A percentile compares a stretch with the other conserved stretches of the same genome.
Conservation (phyloP, 2,113 vertebrate species). For the Zootoca vivipara region DNA sequence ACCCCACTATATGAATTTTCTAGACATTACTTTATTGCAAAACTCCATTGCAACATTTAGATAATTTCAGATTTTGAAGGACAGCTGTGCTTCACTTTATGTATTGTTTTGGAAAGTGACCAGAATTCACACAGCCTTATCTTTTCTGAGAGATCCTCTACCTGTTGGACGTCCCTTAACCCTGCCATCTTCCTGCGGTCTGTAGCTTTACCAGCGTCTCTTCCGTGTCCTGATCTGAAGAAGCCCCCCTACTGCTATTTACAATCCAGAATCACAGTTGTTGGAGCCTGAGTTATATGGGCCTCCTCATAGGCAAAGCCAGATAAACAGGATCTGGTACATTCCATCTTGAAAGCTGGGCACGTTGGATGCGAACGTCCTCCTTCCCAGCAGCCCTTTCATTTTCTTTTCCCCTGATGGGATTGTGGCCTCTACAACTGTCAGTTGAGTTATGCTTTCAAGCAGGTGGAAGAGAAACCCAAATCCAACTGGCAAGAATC, state of each 20-base stretch:
- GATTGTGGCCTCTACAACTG: background rate
- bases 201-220: background rate
- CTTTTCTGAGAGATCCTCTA: background rate
- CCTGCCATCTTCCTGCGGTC: background rate
- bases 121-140: background rate
- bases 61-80: too few relatives aligned
- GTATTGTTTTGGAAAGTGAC: background rate
- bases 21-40: too few relatives aligned
- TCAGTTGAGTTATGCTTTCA: background rate
- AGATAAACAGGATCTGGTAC: background rate
- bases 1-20: too few relatives aligned
- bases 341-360: background rate
- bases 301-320: background rate
- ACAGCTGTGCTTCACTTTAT: too few relatives aligned
- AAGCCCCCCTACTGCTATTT: background rate
- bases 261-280: background rate
- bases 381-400: background rate
- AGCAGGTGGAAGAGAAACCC: constrained; percentile 6
- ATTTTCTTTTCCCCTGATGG: background rate
- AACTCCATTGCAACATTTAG: too few relatives aligned
- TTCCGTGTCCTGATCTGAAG: background rate
- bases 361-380: background rate
- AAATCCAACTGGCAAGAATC: background rate
- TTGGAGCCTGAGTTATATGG: background rate
- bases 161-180: background rate